Evolutionary conservation across 2,888 invertebrate species (phyloP), one percentile per base, ranked within the genome.

Genomic region (Corythucha ciliata): DNA sequence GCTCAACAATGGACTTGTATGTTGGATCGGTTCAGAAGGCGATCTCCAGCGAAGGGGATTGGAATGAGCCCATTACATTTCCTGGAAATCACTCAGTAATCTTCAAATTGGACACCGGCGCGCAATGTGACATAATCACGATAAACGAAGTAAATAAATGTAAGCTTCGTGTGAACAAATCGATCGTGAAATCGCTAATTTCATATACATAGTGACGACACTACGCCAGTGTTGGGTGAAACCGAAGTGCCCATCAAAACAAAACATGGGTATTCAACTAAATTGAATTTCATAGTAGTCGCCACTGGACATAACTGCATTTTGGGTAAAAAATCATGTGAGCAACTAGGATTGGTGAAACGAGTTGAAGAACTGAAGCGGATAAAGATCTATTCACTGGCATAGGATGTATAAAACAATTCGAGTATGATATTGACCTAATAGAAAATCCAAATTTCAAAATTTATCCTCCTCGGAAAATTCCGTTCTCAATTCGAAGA

Each of bases 141-240:
- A 37, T 24, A 7, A 36, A 48, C 14, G 36, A 37, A 21, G 48
- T 36, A 18, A 36, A 16, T 14, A 48, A 41, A 40, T 48, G 36
- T 24, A 39, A 48, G 22, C 36, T 48, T 21, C 34, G 12, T 18
- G 37, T 48, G 21, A 24, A 18, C 4, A 48, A 36, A 21, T 21
- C 37, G 8, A 14, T 12, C 12, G 36, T 48, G 20, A 37, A 34
- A n/a, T 36, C 36, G 25, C 16, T 48, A 4, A 36, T 37, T 14
- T 48, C 48, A 7, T 48, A 40, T n/a, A n/a, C n/a, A n/a, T 20
- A 37, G 36, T 41, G 7, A 48, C 14, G 36, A 48, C 40, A 21
- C 48, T 24, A 48, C 39, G n/a, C 22, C 18, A 26, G 48, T 48
- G 14, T 25, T 37, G n/a, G 48, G 48, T 40, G 48, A 48, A 40